Percentiles rank a stretch among this genome's conserved stretches.
These are phyloP conservation scores for Hirundo rustica DNA, from an alignment of 2,797 vertebrate species.

Conservation along the genomic window DNA sequence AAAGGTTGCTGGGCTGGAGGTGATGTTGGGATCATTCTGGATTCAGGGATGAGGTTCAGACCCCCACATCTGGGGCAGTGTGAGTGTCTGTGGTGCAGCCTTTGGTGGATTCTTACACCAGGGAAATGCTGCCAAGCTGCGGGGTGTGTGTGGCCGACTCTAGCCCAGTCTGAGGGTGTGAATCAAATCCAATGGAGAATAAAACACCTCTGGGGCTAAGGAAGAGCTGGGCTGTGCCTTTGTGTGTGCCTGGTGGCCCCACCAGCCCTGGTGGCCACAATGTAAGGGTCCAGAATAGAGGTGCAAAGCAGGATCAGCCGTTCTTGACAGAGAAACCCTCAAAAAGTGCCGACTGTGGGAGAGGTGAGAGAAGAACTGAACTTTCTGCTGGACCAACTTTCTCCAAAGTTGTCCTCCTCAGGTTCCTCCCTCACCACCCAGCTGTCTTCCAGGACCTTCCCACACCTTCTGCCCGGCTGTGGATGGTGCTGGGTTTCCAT, in stretches of 20 bases:
- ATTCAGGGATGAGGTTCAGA: neutral
- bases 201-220: neutral
- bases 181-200: neutral
- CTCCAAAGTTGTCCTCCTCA: neutral
- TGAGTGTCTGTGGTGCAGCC: neutral
- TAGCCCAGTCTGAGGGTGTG: neutral
- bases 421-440: neutral
- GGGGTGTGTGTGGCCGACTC: neutral
- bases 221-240: neutral
- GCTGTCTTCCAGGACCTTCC: constrained; percentile 14
- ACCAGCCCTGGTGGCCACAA: neutral
- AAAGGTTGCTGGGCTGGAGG: neutral
- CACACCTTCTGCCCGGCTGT: neutral
- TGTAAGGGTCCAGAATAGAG: neutral
- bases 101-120: neutral
- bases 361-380: constrained; percentile 43
- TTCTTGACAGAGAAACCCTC: neutral
- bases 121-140: rapidly evolving
- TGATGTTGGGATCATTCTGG: rapidly evolving
- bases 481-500: neutral
- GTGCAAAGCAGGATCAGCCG: neutral
- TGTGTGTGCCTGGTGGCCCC: neutral
- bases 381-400: neutral
- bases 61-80: neutral
- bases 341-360: neutral